Percentiles rank a stretch among this genome's conserved stretches.
These are phyloP conservation scores for Ginglymostoma cirratum DNA, from an alignment of 2,113 vertebrate genomes.

Conservation along the genomic window DNA sequence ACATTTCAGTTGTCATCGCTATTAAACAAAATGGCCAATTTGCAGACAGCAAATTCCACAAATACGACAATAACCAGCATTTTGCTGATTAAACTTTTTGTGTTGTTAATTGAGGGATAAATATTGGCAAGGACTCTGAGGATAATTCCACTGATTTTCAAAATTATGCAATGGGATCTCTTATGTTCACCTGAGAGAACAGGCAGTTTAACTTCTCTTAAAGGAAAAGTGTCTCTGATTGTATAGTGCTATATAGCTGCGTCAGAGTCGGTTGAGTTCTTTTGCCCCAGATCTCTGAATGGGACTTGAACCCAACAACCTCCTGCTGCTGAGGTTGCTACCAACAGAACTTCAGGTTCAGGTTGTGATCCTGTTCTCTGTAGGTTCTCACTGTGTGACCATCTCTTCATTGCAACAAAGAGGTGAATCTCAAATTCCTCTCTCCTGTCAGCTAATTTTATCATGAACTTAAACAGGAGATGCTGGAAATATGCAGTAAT, in stretches of 20 bases:
- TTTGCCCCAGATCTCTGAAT: no score
- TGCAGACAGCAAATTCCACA: background rate
- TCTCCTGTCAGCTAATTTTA: no score
- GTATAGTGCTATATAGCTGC: no score
- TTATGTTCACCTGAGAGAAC: background rate
- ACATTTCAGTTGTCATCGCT: no score
- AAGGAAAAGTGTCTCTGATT: background rate
- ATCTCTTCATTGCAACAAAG: no score
- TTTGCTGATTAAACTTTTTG: background rate
- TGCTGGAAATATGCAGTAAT: background rate
- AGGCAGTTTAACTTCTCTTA: background rate
- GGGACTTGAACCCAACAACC: background rate
- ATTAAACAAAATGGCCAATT: background rate
- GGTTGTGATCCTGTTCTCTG: no score
- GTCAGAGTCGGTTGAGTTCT: no score
- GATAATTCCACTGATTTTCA: background rate
- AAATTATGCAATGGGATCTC: background rate
- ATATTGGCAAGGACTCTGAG: background rate
- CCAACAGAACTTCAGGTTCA: background rate
- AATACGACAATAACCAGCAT: background rate
- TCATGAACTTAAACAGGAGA: background rate
- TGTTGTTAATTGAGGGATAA: background rate
- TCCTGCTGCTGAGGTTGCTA: background rate
- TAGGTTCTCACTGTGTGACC: no score
- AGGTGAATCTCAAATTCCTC: background rate